Evolutionary conservation across 2,113 vertebrate genomes (phyloP).

Genomic region (Picathartes gymnocephalus): DNA sequence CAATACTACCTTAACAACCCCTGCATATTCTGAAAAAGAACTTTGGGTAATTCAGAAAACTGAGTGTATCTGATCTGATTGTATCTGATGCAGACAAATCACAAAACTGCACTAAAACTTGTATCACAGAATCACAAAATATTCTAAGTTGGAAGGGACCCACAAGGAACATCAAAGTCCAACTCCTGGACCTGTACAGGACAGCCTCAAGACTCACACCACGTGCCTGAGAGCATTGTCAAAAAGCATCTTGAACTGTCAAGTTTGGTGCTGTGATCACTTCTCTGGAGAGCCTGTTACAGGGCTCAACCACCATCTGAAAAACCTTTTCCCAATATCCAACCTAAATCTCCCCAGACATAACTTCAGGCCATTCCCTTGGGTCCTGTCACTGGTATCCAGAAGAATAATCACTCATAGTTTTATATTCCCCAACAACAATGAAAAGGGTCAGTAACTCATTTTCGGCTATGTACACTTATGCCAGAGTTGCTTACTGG

Average conservation of each 20-base stretch:
- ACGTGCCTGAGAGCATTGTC: not conserved
- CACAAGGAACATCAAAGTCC: not conserved
- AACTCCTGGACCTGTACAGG: not conserved
- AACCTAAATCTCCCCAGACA: not conserved
- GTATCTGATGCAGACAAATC: not conserved
- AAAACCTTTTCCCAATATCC: not conserved
- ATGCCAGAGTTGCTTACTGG: not conserved
- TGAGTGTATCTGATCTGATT: not conserved
- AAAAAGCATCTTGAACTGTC: not conserved
- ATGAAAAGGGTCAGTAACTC: not conserved
- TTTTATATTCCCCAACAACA: not conserved
- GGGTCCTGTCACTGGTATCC: not conserved
- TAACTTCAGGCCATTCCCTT: not conserved
- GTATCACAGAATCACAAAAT: not conserved
- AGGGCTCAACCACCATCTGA: not conserved
- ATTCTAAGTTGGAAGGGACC: not conserved
- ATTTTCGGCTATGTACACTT: rapidly evolving
- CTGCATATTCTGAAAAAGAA: not conserved
- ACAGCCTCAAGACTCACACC: not conserved
- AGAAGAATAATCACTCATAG: not conserved
- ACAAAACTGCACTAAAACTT: not conserved
- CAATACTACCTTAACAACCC: not conserved
- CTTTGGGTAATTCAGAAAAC: not conserved
- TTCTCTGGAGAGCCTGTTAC: not conserved
- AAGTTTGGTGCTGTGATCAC: not conserved